Base-by-base conservation (phyloP, 2,797 vertebrate genomes). In the Gambelia wislizenii region DNA sequence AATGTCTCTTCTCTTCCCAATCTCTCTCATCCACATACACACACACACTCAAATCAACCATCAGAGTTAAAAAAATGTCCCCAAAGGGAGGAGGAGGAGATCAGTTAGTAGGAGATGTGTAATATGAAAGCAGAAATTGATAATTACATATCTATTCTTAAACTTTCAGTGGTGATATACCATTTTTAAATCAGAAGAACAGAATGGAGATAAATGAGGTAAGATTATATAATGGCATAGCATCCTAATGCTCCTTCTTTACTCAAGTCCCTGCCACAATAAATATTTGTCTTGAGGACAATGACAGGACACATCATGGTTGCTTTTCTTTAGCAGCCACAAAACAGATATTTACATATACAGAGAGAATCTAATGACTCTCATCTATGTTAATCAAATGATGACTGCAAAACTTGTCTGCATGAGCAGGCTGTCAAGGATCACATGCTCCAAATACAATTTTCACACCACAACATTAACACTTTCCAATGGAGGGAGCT, bases 121-220 rank as follows among this genome's bases (percentile, higher is more conserved):
- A 79, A 69, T 6, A 25, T 2, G 16, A 10, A 78, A 70, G 64
- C 4, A 20, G 7, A 67, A 30, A 33, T 10, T 25, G 18, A 18
- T 39, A 69, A 83, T 67, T 67, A n/a, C 16, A 67, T 49, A 67
- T 6, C 9, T 16, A 4, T 27, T 67, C 76, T 20, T 69, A 70
- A 67, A 64, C 42, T 47, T 67, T 67, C 16, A 5, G 20, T 87
- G 61, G 20, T 87, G 61, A 44, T 69, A 12, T 33, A 49, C 16
- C 30, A 49, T 61, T 86, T 85, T 86, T 18, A 77, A 86, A 78
- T 74, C 22, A 52, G 78, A 86, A 25, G 75, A 59, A 33, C 54
- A 52, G 14, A 52, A 39, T 33, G 70, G 52, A 59, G 36, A 59
- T 30, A 56, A 85, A 85, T 59, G 36, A 33, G 49, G 25, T 49